phyloP scores from a whole-genome alignment of 2,797 vertebrate genomes.

The Telmatherina bonti region DNA sequence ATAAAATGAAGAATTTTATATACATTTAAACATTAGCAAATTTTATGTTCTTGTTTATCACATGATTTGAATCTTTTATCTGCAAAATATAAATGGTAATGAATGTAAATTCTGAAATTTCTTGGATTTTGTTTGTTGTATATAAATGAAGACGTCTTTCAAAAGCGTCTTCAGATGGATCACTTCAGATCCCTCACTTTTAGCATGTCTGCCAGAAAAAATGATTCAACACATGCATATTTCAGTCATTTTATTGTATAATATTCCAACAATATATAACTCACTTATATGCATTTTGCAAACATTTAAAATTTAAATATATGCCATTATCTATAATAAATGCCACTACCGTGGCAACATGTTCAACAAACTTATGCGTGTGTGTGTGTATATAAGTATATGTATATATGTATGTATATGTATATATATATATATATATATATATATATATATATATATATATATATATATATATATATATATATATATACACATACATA shows the following conservation, averaged over 20 bases:
- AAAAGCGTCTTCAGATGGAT: background rate
- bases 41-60: constrained; percentile 10
- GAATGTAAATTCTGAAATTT: constrained; percentile 10
- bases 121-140: constrained; percentile 14
- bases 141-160: constrained; percentile 28
- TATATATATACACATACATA: no score
- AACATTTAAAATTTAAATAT: constrained; percentile 60
- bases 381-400: no score
- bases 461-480: no score
- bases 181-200: background rate
- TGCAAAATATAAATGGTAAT: constrained; percentile 3
- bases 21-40: constrained; percentile 3
- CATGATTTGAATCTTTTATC: constrained; percentile 8
- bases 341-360: constrained; percentile 41
- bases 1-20: background rate
- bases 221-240: background rate
- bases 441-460: no score
- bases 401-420: no score
- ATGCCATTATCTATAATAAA: constrained; percentile 46
- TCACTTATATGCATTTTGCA: constrained; percentile 62
- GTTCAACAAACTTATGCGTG: constrained; percentile 36
- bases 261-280: constrained; percentile 72
- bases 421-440: no score
- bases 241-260: constrained; percentile 71
- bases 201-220: background rate